These are phyloP conservation scores for Onychorhynchus coronatus DNA, from an alignment of 2,113 vertebrate genomes.

Conservation along the genomic window DNA sequence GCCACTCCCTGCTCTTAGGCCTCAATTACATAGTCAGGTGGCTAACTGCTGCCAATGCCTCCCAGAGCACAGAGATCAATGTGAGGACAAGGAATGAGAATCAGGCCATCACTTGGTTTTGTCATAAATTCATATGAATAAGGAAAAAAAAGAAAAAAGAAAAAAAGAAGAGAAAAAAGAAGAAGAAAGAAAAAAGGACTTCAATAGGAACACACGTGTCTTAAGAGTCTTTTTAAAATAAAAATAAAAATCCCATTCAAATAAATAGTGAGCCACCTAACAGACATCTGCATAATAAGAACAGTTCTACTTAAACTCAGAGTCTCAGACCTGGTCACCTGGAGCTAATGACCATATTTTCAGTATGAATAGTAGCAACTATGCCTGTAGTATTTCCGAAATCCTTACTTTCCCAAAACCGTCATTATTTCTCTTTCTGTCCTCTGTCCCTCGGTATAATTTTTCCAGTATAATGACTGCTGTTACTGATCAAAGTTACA, in stretches of 20 bases:
- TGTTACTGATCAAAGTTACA: not conserved
- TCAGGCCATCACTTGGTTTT: not conserved
- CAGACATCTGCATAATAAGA: not conserved
- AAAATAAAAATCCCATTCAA: not conserved
- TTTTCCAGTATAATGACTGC: not conserved
- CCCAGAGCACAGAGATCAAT: not conserved
- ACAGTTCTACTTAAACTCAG: not conserved
- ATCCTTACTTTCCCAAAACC: not conserved
- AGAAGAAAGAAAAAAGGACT: not conserved
- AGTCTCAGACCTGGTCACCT: not conserved
- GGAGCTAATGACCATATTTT: not conserved
- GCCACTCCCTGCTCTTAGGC: conserved; percentile 58
- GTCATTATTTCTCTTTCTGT: not conserved
- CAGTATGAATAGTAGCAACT: not conserved
- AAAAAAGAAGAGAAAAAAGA: fast-evolving
- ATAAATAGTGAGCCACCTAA: not conserved
- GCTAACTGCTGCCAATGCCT: not conserved
- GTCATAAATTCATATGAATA: not conserved
- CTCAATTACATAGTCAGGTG: not conserved
- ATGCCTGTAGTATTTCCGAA: fast-evolving
- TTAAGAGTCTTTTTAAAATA: not conserved
- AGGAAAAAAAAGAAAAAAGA: not conserved
- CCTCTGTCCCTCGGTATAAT: not conserved
- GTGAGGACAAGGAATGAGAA: not conserved
- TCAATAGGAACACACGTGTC: not conserved